Conservation (phyloP, 2,113 vertebrate genomes). For the Datnioides undecimradiatus region DNA sequence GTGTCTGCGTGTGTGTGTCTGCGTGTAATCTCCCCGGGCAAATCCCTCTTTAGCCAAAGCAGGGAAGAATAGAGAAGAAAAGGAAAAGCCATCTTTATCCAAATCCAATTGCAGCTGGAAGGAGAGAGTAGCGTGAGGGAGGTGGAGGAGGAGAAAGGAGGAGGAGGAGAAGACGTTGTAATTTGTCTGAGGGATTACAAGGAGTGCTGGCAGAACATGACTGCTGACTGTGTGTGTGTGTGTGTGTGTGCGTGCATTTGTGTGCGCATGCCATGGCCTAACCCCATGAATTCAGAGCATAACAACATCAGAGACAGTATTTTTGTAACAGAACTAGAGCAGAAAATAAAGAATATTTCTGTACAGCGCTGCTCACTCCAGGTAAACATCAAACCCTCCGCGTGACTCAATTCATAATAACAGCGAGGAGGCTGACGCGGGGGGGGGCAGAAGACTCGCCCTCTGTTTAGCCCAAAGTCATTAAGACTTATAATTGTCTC, state of each 20-base stretch:
- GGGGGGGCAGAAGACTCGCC: conserved; percentile 27
- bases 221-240: conserved; percentile 52
- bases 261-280: conserved; percentile 52
- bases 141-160: conserved; percentile 72
- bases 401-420: conserved; percentile 52
- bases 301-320: conserved; percentile 65
- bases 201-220: conserved; percentile 82
- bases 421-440: conserved; percentile 22
- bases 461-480: conserved; percentile 43
- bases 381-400: conserved; percentile 57
- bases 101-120: conserved; percentile 87
- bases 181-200: conserved; percentile 88
- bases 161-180: conserved; percentile 81
- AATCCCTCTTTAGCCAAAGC: conserved; percentile 85
- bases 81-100: conserved; percentile 87
- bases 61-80: conserved; percentile 85
- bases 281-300: conserved; percentile 62
- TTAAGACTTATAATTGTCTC: conserved; percentile 25
- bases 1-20: conserved; percentile 55
- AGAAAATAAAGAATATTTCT: conserved; percentile 53
- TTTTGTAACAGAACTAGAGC: conserved; percentile 60
- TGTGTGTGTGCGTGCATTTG: conserved; percentile 4
- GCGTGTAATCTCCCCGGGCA: conserved; percentile 84
- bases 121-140: conserved; percentile 67
- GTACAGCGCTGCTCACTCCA: conserved; percentile 40